A percentile compares a stretch with the other conserved stretches of the same genome.
These are phyloP conservation scores for Cyanoliseus patagonus DNA, from an alignment of 2,113 vertebrate species.

Conservation along the genomic window DNA sequence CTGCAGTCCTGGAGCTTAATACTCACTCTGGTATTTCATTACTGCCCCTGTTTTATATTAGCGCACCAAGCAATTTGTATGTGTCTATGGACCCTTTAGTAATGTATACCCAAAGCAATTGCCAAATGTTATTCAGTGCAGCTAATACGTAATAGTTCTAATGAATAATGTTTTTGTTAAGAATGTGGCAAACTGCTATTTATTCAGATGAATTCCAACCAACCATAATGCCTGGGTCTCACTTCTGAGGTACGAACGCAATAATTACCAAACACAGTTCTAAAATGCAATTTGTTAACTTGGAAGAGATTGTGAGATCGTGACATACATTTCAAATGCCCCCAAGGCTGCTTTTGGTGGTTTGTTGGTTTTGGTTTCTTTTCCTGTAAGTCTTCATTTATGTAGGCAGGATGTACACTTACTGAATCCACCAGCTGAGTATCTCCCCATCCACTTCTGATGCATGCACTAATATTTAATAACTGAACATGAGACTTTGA, in stretches of 20 bases:
- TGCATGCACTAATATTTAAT: background rate
- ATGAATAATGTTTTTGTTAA: conserved; percentile 69
- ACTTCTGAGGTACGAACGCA: conserved; percentile 56
- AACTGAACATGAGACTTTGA: background rate
- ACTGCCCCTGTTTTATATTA: conserved; percentile 55
- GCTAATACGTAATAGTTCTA: conserved; percentile 52
- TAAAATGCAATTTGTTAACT: conserved; percentile 56
- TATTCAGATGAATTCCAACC: conserved; percentile 64
- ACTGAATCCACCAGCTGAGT: background rate
- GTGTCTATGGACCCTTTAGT: conserved; percentile 35
- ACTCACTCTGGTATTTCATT: conserved; percentile 45
- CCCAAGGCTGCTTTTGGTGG: background rate
- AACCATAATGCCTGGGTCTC: conserved; percentile 57
- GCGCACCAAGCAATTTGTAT: conserved; percentile 28
- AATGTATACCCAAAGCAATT: conserved; percentile 47
- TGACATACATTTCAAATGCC: conserved; percentile 16
- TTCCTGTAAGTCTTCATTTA: background rate
- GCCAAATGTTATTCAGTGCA: conserved; percentile 61
- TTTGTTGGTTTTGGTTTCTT: rapidly evolving
- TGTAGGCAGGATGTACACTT: background rate
- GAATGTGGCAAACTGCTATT: conserved; percentile 64
- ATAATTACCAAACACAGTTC: conserved; percentile 56
- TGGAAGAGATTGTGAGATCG: conserved; percentile 13
- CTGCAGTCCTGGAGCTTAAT: conserved; percentile 61
- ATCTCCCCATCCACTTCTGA: background rate